phyloP scores from a whole-genome alignment of 2,888 invertebrate genomes.

The Metallyticus violacea region DNA sequence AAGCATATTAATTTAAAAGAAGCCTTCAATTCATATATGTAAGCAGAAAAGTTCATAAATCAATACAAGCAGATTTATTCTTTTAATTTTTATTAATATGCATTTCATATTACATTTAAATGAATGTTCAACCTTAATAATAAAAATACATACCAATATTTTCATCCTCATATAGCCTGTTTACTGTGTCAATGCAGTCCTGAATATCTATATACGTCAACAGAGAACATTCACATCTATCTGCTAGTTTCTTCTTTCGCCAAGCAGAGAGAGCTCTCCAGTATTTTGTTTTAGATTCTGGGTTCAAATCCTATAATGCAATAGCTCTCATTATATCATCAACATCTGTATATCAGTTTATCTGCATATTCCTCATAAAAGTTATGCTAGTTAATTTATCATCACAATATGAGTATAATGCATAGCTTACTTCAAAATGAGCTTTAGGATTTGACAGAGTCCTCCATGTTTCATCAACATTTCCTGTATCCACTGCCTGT shows the following conservation, averaged over 20 bases:
- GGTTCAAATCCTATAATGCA: conserved; percentile 49
- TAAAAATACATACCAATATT: conserved; percentile 41
- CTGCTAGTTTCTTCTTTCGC: conserved; percentile 51
- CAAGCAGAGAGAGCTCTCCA: conserved; percentile 49
- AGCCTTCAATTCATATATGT: no score
- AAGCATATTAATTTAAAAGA: no score
- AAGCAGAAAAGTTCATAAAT: no score
- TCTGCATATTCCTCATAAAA: no score
- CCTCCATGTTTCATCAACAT: conserved; percentile 56
- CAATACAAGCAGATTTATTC: no score
- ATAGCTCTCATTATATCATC: not conserved
- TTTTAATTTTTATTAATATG: no score
- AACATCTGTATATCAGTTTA: no score
- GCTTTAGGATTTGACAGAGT: conserved; percentile 52
- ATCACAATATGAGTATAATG: not conserved
- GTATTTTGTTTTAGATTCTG: conserved; percentile 56
- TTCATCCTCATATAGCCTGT: conserved; percentile 60
- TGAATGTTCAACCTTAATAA: no score
- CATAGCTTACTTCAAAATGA: conserved; percentile 38
- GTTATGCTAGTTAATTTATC: no score
- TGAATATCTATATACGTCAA: conserved; percentile 66
- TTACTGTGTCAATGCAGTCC: conserved; percentile 63
- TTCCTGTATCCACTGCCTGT: conserved; percentile 59
- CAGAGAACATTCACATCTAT: conserved; percentile 53
- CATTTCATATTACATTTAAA: no score